Conservation (phyloP, 2,797 vertebrate species). For the Thripadectes ignobilis region DNA sequence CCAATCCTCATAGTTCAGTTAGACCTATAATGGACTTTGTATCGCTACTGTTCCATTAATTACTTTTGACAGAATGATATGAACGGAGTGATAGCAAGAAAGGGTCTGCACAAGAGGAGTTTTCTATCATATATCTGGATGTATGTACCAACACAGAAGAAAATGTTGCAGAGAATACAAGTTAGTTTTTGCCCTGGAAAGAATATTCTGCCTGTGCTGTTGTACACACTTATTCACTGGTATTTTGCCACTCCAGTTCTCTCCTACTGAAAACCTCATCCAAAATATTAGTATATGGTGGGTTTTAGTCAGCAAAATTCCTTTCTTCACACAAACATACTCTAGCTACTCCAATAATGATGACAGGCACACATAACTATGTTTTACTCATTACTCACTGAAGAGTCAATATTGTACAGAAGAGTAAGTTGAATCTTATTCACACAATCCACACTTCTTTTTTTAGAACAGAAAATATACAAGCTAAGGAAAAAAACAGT, state of each 20-base stretch:
- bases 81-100: neutral
- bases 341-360: neutral
- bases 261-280: neutral
- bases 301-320: neutral
- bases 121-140: neutral
- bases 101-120: neutral
- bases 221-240: neutral
- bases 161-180: neutral
- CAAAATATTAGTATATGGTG: neutral
- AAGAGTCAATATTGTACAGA: neutral
- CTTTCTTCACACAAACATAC: neutral
- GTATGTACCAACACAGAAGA: neutral
- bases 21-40: neutral
- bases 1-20: neutral
- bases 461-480: neutral
- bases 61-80: neutral
- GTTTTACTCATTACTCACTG: neutral
- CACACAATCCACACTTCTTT: neutral
- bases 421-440: neutral
- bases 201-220: neutral
- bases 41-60: neutral
- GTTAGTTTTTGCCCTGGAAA: neutral
- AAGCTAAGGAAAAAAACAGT: neutral
- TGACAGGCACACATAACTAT: neutral
- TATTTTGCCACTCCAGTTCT: neutral